Evolutionary conservation across 2,888 invertebrate genomes (phyloP).

Genomic region (Choristoneura rosaceana): DNA sequence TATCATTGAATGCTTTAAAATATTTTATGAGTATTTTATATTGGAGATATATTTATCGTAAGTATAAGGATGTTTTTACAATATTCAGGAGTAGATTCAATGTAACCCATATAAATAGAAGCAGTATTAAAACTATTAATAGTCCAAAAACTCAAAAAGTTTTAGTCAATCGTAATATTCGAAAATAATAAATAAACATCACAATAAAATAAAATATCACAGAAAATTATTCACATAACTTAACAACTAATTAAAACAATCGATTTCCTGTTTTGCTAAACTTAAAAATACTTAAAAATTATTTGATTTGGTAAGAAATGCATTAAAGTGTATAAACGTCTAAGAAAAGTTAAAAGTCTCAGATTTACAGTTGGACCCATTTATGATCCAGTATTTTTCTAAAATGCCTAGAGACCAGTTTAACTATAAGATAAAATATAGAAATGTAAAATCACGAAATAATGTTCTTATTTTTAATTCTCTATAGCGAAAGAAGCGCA

Average conservation of each 20-base stretch:
- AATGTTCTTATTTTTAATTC: not conserved
- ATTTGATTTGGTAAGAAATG: constrained; percentile 37
- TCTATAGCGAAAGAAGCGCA: not conserved
- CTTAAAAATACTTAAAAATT: constrained; percentile 3
- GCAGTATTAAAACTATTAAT: not conserved
- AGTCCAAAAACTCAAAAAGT: constrained; percentile 17
- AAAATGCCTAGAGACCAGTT: not conserved
- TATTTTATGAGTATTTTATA: constrained; percentile 45
- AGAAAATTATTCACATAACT: constrained; percentile 45
- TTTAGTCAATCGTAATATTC: constrained; percentile 25
- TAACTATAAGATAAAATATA: not conserved
- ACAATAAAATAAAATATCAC: constrained; percentile 51
- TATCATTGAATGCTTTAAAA: constrained; percentile 53
- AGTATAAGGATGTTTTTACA: constrained; percentile 41
- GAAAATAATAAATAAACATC: constrained; percentile 39
- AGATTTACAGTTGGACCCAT: constrained; percentile 34
- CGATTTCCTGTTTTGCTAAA: constrained; percentile 9
- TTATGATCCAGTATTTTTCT: constrained; percentile 22
- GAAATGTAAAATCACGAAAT: too few relatives aligned
- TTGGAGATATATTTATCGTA: constrained; percentile 43
- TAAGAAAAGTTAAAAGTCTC: not conserved
- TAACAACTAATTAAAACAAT: constrained; percentile 21
- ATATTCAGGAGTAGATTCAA: constrained; percentile 37
- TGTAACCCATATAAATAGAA: constrained; percentile 12
- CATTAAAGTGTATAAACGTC: constrained; percentile 14